These are phyloP conservation scores for Blastobasis lacticolella DNA, from an alignment of 2,888 invertebrate genomes.

Conservation along the genomic window DNA sequence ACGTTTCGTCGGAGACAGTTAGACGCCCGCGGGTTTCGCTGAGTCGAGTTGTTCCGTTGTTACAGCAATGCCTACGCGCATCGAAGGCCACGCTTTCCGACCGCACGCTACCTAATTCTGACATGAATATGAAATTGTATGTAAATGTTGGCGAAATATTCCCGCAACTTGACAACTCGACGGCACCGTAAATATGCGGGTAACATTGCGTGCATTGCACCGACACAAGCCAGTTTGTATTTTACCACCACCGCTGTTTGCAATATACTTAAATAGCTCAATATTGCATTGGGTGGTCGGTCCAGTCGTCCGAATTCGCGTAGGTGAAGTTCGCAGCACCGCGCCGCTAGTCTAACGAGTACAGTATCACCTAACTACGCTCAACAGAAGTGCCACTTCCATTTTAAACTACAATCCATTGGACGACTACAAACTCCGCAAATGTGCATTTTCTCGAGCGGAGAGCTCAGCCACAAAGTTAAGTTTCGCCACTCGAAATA, in stretches of 20 bases:
- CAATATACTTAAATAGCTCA: slow-evolving; percentile 29
- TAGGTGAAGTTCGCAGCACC: slow-evolving; percentile 19
- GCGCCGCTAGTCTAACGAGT: slow-evolving; percentile 51
- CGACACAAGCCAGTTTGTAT: slow-evolving; percentile 54
- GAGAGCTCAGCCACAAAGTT: slow-evolving; percentile 48
- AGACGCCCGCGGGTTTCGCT: too few species aligned
- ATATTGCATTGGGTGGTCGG: slow-evolving; percentile 28
- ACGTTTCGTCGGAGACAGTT: too few species aligned
- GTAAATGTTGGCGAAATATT: slow-evolving; percentile 61
- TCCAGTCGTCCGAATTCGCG: slow-evolving; percentile 22
- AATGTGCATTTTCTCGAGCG: slow-evolving; percentile 56
- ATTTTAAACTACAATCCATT: slow-evolving; percentile 68
- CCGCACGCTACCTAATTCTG: slow-evolving; percentile 52
- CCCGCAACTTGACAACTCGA: slow-evolving; percentile 58
- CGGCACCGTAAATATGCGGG: slow-evolving; percentile 57
- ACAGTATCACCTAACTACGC: slow-evolving; percentile 61
- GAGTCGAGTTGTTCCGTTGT: too few species aligned
- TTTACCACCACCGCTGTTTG: slow-evolving; percentile 46
- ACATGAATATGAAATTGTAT: slow-evolving; percentile 70
- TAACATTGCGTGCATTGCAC: slow-evolving; percentile 49
- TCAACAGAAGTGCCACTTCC: slow-evolving; percentile 51
- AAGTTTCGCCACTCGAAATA: slow-evolving; percentile 60
- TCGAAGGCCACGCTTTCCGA: slow-evolving; percentile 1
- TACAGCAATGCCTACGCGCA: too few species aligned
- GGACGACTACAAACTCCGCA: slow-evolving; percentile 56